Conservation (phyloP, 2,113 vertebrate species). For the Lanius collurio region DNA sequence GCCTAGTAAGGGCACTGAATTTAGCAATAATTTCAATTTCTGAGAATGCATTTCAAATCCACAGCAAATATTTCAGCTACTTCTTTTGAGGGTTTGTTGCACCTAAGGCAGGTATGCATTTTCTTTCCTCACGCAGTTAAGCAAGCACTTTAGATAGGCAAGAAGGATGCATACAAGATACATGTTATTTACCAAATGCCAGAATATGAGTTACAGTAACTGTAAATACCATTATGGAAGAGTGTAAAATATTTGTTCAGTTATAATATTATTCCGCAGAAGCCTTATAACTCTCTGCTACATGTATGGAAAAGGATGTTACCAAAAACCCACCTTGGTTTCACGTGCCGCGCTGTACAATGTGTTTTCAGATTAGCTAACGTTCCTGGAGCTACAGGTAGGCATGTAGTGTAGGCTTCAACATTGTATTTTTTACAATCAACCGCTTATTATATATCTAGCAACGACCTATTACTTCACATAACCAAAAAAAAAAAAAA, state of each 20-base stretch:
- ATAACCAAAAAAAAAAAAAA: slow-evolving; percentile 57
- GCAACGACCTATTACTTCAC: slow-evolving; percentile 65
- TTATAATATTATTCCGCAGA: slow-evolving; percentile 71
- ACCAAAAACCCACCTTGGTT: slow-evolving; percentile 65
- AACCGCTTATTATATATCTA: slow-evolving; percentile 75
- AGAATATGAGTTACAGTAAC: slow-evolving; percentile 20
- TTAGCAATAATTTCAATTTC: slow-evolving; percentile 62
- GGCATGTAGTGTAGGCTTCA: slow-evolving; percentile 67
- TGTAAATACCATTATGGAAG: slow-evolving; percentile 69
- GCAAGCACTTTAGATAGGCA: slow-evolving; percentile 70
- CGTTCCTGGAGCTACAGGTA: slow-evolving; percentile 46
- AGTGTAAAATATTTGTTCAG: slow-evolving; percentile 75
- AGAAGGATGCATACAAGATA: slow-evolving; percentile 43
- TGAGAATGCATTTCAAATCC: slow-evolving; percentile 45
- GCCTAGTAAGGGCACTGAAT: slow-evolving; percentile 47
- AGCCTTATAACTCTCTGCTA: slow-evolving; percentile 76
- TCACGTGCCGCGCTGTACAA: slow-evolving; percentile 40
- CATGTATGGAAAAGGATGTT: slow-evolving; percentile 58
- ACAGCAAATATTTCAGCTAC: slow-evolving; percentile 7
- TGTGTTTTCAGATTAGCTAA: slow-evolving; percentile 49
- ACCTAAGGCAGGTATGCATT: slow-evolving; percentile 28
- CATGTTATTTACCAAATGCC: slow-evolving; percentile 40
- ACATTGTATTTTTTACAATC: slow-evolving; percentile 76
- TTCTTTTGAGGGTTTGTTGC: slow-evolving; percentile 5
- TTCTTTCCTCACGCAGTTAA: slow-evolving; percentile 36